These are phyloP conservation scores for Allobates femoralis DNA, from an alignment of 2,797 vertebrate genomes.

Conservation along the genomic window DNA sequence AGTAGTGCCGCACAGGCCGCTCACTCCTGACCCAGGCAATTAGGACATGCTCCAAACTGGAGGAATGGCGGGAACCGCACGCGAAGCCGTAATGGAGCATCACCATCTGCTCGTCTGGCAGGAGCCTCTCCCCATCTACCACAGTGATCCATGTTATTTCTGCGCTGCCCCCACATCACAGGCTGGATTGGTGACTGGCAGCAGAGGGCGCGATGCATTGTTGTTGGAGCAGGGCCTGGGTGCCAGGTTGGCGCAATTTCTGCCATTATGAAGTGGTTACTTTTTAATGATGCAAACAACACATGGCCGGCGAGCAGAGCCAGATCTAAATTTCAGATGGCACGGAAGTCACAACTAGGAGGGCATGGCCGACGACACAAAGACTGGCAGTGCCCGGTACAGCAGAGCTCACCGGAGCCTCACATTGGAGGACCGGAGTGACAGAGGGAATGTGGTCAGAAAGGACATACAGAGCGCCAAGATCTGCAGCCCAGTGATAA, in stretches of 20 bases:
- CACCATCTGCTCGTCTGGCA: constrained; percentile 47
- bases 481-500: too few species aligned
- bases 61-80: neutral
- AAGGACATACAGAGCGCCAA: too few species aligned
- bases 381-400: neutral
- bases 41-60: constrained; percentile 23
- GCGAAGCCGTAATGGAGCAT: neutral
- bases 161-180: neutral
- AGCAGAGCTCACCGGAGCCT: neutral
- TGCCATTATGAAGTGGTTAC: neutral
- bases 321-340: constrained; percentile 32
- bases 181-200: neutral
- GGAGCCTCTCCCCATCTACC: neutral
- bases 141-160: neutral
- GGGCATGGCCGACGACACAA: neutral
- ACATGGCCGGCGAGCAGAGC: constrained; percentile 28
- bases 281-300: constrained; percentile 22
- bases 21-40: neutral
- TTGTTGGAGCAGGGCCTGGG: neutral
- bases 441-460: too few species aligned
- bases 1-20: neutral
- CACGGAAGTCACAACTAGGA: neutral
- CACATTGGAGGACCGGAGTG: too few species aligned
- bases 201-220: neutral
- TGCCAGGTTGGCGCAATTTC: neutral